Conservation (phyloP, 2,888 invertebrate species). For the Encarsia formosa region DNA sequence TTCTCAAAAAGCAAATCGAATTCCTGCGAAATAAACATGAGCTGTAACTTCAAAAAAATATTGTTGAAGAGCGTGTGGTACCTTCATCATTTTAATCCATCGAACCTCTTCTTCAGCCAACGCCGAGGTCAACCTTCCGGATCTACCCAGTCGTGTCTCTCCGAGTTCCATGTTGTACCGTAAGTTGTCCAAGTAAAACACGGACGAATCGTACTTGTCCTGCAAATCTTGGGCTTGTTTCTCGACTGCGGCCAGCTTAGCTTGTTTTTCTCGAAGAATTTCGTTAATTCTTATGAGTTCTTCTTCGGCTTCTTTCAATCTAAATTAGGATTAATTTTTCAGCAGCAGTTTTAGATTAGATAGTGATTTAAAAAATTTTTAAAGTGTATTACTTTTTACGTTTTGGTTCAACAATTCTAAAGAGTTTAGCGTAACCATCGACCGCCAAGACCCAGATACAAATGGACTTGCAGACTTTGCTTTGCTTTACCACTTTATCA, state of each 20-base stretch:
- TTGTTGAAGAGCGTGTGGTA: not conserved
- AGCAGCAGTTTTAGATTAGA: too few relatives aligned
- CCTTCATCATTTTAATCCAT: constrained; percentile 57
- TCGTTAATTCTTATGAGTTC: constrained; percentile 74
- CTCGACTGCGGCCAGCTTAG: constrained; percentile 77
- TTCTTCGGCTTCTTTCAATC: constrained; percentile 59
- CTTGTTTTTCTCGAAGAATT: constrained; percentile 73
- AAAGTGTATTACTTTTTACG: constrained; percentile 61
- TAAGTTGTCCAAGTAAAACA: constrained; percentile 71
- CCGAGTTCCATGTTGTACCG: constrained; percentile 74
- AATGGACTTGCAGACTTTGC: constrained; percentile 84
- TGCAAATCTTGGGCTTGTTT: constrained; percentile 58
- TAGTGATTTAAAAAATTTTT: too few relatives aligned
- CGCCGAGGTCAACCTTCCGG: constrained; percentile 81
- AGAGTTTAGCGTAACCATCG: constrained; percentile 83
- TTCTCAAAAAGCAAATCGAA: constrained; percentile 67
- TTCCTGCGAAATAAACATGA: constrained; percentile 46
- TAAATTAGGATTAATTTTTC: constrained; percentile 17
- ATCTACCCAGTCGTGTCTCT: constrained; percentile 72
- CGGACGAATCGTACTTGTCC: constrained; percentile 66
- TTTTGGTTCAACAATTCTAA: constrained; percentile 84
- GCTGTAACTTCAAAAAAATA: not conserved
- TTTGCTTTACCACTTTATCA: constrained; percentile 77
- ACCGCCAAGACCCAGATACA: constrained; percentile 92
- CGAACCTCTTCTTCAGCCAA: constrained; percentile 80